Evolutionary conservation across 2,797 vertebrate species (phyloP).

Genomic region (Chrosomus eos): DNA sequence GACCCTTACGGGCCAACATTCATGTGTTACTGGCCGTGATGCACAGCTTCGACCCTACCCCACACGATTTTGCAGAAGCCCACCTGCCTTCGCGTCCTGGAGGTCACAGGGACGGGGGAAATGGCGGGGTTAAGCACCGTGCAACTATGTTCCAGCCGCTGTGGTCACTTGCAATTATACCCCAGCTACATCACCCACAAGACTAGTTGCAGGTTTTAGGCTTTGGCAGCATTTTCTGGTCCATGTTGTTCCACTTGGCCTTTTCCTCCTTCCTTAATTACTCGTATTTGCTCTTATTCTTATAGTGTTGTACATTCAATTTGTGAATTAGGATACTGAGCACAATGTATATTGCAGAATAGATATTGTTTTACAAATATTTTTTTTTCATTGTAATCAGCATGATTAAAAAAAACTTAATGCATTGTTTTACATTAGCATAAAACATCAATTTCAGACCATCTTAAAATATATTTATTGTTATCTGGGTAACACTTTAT

Average conservation of each 20-base stretch:
- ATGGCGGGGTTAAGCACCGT: conserved; percentile 66
- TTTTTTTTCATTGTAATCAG: neutral
- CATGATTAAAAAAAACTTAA: neutral
- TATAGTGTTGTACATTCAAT: neutral
- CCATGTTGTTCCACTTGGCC: neutral
- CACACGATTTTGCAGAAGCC: conserved; percentile 56
- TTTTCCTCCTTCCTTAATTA: neutral
- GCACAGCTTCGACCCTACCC: conserved; percentile 52
- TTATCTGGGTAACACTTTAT: neutral
- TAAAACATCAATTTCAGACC: neutral
- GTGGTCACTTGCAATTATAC: conserved; percentile 67
- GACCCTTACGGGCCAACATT: conserved; percentile 60
- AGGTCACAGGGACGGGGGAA: conserved; percentile 59
- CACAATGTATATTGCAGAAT: neutral
- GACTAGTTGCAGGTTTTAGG: conserved; percentile 17
- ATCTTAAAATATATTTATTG: neutral
- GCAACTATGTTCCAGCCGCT: conserved; percentile 65
- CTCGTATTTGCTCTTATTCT: neutral
- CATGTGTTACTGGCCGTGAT: conserved; percentile 51
- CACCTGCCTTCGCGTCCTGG: conserved; percentile 61
- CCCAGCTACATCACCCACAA: conserved; percentile 51
- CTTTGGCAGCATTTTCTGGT: conserved; percentile 6
- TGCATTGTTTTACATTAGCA: neutral
- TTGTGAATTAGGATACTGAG: neutral
- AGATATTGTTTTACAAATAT: too few species aligned